phyloP scores from a whole-genome alignment of 2,113 vertebrate species.

The Austrofundulus limnaeus region DNA sequence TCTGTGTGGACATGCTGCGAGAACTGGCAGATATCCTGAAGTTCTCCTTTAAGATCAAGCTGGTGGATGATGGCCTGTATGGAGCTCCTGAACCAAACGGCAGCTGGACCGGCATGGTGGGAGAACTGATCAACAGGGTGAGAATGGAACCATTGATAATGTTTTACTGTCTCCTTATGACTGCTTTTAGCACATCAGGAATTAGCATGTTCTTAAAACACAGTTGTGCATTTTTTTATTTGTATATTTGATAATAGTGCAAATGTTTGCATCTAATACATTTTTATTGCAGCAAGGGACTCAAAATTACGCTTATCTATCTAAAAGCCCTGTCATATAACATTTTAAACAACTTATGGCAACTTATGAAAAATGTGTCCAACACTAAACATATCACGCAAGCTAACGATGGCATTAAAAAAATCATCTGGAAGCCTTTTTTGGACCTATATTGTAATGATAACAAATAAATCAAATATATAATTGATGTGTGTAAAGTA shows the following conservation, averaged over 20 bases:
- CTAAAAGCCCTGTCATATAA: too few relatives aligned
- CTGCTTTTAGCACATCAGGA: background rate
- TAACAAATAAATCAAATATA: too few relatives aligned
- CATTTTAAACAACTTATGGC: too few relatives aligned
- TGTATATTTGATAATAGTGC: background rate
- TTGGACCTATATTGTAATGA: too few relatives aligned
- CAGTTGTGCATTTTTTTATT: background rate
- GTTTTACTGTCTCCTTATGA: background rate
- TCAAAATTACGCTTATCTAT: too few relatives aligned
- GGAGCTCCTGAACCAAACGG: conserved; percentile 90
- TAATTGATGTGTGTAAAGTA: too few relatives aligned
- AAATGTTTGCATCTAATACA: background rate
- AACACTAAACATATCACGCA: too few relatives aligned
- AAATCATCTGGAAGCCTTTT: too few relatives aligned
- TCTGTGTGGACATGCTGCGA: conserved; percentile 92
- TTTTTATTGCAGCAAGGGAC: background rate
- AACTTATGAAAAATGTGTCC: too few relatives aligned
- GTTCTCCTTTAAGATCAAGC: conserved; percentile 87
- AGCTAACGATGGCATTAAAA: too few relatives aligned
- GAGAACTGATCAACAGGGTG: conserved; percentile 93
- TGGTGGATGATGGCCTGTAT: conserved; percentile 90
- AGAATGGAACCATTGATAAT: background rate
- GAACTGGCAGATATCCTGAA: conserved; percentile 87
- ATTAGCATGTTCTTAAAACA: background rate
- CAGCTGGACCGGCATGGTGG: conserved; percentile 94